A percentile compares a stretch with the other conserved stretches of the same genome.
phyloP scores from a whole-genome alignment of 2,797 vertebrate genomes.

The Chaunax sp. region DNA sequence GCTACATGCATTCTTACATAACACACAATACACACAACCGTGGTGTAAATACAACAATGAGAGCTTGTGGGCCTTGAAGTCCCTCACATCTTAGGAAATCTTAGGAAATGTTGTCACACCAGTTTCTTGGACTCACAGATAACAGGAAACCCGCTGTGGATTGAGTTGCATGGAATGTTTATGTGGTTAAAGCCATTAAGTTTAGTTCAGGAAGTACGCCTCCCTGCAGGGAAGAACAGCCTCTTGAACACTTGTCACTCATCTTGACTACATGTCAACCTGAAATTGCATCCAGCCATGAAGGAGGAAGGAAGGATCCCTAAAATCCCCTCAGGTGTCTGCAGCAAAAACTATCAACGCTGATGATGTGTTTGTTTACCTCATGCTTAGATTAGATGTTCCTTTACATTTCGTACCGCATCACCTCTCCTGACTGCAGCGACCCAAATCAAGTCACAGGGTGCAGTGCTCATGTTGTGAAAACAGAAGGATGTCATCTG shows the following conservation, averaged over 20 bases:
- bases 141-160: background rate
- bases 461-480: too few relatives aligned
- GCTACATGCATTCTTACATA: background rate
- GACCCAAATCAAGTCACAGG: background rate
- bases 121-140: background rate
- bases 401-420: background rate
- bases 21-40: slow-evolving; percentile 11
- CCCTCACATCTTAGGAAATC: background rate
- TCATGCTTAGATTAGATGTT: background rate
- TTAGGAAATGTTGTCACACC: background rate
- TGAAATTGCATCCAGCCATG: slow-evolving; percentile 31
- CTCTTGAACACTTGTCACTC: slow-evolving; percentile 21
- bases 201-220: background rate
- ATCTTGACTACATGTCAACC: slow-evolving; percentile 38
- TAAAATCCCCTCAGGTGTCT: slow-evolving; percentile 6
- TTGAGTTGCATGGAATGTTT: background rate
- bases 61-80: background rate
- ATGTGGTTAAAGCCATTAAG: background rate
- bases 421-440: background rate
- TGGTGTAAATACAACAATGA: background rate
- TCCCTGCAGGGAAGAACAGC: slow-evolving; percentile 1
- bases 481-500: too few relatives aligned
- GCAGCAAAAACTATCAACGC: background rate
- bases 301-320: slow-evolving; percentile 1
- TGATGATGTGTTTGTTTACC: background rate